Evolutionary conservation across 2,113 vertebrate species (phyloP).

Genomic region (Poeciliopsis retropinna): DNA sequence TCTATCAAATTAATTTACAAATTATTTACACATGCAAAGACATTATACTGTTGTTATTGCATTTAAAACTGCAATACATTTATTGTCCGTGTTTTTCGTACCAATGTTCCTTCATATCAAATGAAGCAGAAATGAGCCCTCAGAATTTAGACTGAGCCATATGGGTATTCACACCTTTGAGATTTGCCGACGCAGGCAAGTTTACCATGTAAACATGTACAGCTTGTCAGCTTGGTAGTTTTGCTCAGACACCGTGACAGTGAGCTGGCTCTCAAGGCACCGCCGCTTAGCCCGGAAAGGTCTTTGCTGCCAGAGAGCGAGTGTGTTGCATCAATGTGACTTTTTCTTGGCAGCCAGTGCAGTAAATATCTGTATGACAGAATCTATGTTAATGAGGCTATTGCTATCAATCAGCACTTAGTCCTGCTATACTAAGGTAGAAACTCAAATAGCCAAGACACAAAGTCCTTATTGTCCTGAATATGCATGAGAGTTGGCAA

Average conservation of each 20-base stretch:
- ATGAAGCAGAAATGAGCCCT: background rate
- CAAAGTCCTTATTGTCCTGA: slow-evolving; percentile 35
- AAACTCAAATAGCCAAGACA: slow-evolving; percentile 22
- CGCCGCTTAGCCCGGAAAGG: slow-evolving; percentile 36
- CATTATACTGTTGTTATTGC: background rate
- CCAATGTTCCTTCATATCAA: background rate
- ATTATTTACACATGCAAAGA: background rate
- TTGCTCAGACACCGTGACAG: slow-evolving; percentile 12
- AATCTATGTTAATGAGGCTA: slow-evolving; percentile 66
- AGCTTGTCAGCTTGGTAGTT: slow-evolving; percentile 31
- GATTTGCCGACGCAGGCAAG: slow-evolving; percentile 18
- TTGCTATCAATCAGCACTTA: slow-evolving; percentile 55
- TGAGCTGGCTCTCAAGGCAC: slow-evolving; percentile 24
- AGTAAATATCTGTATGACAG: slow-evolving; percentile 47
- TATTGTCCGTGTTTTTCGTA: background rate
- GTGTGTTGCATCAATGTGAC: slow-evolving; percentile 44
- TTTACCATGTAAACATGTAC: slow-evolving; percentile 11
- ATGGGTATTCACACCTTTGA: slow-evolving; percentile 3
- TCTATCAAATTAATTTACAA: background rate
- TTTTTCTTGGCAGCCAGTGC: slow-evolving; percentile 58
- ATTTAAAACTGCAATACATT: background rate
- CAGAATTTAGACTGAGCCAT: slow-evolving; percentile 1
- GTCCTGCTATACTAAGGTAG: slow-evolving; percentile 32
- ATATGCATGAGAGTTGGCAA: slow-evolving; percentile 52
- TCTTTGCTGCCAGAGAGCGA: slow-evolving; percentile 48